A percentile compares a stretch with the other conserved stretches of the same genome.
phyloP scores from a whole-genome alignment of 2,113 vertebrate genomes.

The Oceanites oceanicus region DNA sequence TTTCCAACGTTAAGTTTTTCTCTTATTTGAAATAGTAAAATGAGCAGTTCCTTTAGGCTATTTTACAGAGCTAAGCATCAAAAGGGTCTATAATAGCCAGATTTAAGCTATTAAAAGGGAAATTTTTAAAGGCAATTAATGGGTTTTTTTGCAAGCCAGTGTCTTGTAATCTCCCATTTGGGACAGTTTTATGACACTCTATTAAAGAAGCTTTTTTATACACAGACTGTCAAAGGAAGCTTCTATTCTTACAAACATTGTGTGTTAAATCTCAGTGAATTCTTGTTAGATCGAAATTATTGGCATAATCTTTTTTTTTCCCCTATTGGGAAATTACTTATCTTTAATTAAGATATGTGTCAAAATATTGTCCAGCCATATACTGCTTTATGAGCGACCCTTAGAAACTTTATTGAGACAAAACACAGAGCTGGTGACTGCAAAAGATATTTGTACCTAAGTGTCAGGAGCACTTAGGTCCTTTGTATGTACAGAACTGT shows the following conservation, averaged over 20 bases:
- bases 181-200: neutral
- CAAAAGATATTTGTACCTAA: neutral
- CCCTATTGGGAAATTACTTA: neutral
- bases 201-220: neutral
- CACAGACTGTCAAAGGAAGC: neutral
- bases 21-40: neutral
- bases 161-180: neutral
- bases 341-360: neutral
- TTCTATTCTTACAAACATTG: neutral
- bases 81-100: neutral
- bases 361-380: neutral
- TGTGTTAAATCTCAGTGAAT: neutral
- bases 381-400: neutral
- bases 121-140: neutral
- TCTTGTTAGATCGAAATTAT: neutral
- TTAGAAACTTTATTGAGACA: neutral
- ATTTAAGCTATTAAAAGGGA: neutral
- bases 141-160: neutral
- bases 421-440: neutral
- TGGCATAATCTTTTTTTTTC: rapidly evolving
- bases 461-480: neutral
- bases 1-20: neutral
- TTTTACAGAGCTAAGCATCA: neutral
- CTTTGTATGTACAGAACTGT: rapidly evolving
- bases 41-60: neutral